These are phyloP conservation scores for Glyphotaelius pellucidus DNA, from an alignment of 2,888 invertebrate genomes.

Conservation along the genomic window DNA sequence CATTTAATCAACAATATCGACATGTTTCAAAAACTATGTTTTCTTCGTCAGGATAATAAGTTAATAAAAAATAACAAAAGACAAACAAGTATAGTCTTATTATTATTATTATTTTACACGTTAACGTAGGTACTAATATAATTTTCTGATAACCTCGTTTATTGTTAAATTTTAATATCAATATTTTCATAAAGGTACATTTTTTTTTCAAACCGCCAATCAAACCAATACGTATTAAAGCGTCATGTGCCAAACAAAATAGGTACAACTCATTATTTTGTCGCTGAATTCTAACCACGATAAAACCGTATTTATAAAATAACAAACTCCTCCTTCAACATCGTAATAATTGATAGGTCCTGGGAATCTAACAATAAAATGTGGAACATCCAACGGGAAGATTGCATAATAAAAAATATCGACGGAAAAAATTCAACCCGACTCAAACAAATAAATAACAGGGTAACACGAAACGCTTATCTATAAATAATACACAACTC, in stretches of 20 bases:
- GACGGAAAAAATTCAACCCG: constrained; percentile 56
- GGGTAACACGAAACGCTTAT: constrained; percentile 57
- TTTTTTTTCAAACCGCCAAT: background rate
- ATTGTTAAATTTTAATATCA: too few species aligned
- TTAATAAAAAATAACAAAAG: too few species aligned
- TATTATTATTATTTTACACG: too few species aligned
- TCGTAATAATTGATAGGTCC: background rate
- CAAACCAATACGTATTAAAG: background rate
- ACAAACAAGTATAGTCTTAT: too few species aligned
- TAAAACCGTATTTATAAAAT: background rate
- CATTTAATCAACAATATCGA: too few species aligned
- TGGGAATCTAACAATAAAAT: constrained; percentile 49
- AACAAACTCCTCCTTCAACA: background rate
- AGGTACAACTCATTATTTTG: background rate
- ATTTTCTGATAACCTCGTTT: too few species aligned
- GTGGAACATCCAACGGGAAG: constrained; percentile 19
- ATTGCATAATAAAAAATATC: constrained; percentile 16
- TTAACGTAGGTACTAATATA: too few species aligned
- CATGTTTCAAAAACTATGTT: too few species aligned
- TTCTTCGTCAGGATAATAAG: too few species aligned
- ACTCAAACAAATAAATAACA: constrained; percentile 61
- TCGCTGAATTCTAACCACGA: background rate
- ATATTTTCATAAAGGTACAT: too few species aligned
- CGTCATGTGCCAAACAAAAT: background rate
- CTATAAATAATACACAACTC: constrained; percentile 51